Conservation (phyloP, 2,888 invertebrate species). For the Cephonodes hylas region DNA sequence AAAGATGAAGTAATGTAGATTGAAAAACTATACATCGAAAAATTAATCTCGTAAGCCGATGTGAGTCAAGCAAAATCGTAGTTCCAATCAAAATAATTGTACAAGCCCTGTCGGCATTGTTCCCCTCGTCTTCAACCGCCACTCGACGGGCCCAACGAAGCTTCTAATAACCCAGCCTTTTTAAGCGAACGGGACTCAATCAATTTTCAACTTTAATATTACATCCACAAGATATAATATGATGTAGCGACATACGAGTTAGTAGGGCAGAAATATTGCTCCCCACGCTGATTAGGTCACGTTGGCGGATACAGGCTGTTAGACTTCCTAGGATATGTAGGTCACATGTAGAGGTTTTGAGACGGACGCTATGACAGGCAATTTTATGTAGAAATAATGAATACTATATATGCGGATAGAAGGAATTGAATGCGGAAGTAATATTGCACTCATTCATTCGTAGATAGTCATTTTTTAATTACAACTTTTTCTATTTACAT, state of each 20-base stretch:
- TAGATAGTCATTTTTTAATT: too few relatives aligned
- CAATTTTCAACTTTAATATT: constrained; percentile 14
- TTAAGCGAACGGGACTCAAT: constrained; percentile 4
- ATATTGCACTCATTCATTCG: too few relatives aligned
- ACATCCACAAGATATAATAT: constrained; percentile 13
- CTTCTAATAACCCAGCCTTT: neutral
- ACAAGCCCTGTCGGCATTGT: neutral
- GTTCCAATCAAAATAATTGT: neutral
- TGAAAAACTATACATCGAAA: too few relatives aligned
- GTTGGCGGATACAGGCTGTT: constrained; percentile 25
- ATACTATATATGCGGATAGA: neutral
- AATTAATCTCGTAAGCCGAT: too few relatives aligned
- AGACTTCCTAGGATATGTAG: constrained; percentile 27
- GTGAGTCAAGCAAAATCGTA: neutral
- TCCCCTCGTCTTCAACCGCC: neutral
- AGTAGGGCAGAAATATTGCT: constrained; percentile 36
- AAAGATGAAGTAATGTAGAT: too few relatives aligned
- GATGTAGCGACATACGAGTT: constrained; percentile 20
- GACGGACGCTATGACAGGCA: constrained; percentile 15
- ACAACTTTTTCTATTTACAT: too few relatives aligned
- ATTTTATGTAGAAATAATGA: constrained; percentile 5
- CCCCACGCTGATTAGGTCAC: constrained; percentile 38
- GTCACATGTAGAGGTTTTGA: constrained; percentile 22
- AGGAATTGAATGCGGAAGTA: too few relatives aligned
- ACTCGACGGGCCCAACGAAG: neutral